phyloP scores from a whole-genome alignment of 2,888 invertebrate species.

The Blastobasis adustella region DNA sequence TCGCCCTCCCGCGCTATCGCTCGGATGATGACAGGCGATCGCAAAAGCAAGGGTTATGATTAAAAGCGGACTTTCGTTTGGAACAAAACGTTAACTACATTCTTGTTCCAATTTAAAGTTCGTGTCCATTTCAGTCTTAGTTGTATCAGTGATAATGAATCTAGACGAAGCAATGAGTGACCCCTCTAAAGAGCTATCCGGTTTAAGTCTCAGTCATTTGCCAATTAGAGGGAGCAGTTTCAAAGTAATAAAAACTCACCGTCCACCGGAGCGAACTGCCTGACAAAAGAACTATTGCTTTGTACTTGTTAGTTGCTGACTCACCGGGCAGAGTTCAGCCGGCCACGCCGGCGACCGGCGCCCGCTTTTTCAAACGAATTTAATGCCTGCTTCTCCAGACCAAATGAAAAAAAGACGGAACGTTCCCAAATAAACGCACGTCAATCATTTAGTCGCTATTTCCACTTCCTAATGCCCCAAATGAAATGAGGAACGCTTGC shows the following conservation, averaged over 20 bases:
- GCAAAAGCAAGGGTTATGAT: too few relatives aligned
- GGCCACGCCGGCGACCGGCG: too few relatives aligned
- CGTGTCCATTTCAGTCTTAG: constrained; percentile 2
- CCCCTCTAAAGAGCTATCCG: background rate
- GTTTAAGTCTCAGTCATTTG: constrained; percentile 6
- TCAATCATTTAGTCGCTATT: background rate
- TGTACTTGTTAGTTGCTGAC: constrained; percentile 6
- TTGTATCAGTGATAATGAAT: constrained; percentile 3
- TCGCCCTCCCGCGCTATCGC: too few relatives aligned
- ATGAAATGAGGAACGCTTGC: constrained; percentile 27
- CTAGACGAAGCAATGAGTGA: constrained; percentile 1
- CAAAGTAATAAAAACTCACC: constrained; percentile 11
- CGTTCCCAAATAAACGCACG: too few relatives aligned
- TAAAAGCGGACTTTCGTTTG: too few relatives aligned
- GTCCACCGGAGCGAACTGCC: constrained; percentile 10
- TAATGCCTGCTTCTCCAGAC: too few relatives aligned
- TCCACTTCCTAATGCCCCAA: constrained; percentile 32
- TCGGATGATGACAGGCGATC: too few relatives aligned
- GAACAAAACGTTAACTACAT: too few relatives aligned
- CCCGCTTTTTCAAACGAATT: too few relatives aligned
- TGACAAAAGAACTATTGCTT: constrained; percentile 7
- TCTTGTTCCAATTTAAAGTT: background rate
- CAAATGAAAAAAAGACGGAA: too few relatives aligned
- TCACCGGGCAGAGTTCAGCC: background rate
- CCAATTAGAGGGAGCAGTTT: constrained; percentile 11